A percentile compares a stretch with the other conserved stretches of the same genome.
Conservation (phyloP, 2,113 vertebrate species). For the Eclectus roratus region DNA sequence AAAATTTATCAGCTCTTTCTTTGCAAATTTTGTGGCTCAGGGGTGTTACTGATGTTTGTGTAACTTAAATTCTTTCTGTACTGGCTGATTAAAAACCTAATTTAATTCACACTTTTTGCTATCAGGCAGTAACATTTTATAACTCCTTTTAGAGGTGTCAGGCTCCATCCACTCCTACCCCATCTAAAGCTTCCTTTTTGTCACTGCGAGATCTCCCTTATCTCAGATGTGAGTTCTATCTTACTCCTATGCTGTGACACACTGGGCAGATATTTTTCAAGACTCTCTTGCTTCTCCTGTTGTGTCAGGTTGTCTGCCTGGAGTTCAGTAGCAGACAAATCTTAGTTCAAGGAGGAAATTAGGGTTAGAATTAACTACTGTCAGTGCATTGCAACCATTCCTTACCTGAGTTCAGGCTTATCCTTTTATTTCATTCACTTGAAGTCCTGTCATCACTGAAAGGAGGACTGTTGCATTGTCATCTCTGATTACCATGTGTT, state of each 20-base stretch:
- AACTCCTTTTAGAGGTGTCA: not conserved
- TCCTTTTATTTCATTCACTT: not conserved
- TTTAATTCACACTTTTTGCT: not conserved
- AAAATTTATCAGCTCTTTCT: not conserved
- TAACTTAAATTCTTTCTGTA: not conserved
- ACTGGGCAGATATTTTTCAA: not conserved
- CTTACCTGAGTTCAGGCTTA: not conserved
- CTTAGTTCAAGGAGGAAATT: not conserved
- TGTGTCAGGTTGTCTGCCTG: not conserved
- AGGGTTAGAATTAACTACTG: not conserved
- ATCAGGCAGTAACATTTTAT: not conserved
- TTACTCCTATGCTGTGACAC: accelerated
- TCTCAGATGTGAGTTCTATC: not conserved
- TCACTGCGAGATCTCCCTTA: not conserved
- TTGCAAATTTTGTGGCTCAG: not conserved
- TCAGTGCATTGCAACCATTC: not conserved
- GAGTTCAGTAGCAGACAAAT: not conserved
- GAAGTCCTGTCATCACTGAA: not conserved
- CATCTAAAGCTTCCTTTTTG: not conserved
- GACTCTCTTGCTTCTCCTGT: not conserved
- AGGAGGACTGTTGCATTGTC: not conserved
- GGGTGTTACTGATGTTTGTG: not conserved
- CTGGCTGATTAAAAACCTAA: not conserved
- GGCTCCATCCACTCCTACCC: not conserved
- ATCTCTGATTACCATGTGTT: not conserved